Conservation (phyloP, 2,888 invertebrate species). For the Nasonovia ribisnigri region DNA sequence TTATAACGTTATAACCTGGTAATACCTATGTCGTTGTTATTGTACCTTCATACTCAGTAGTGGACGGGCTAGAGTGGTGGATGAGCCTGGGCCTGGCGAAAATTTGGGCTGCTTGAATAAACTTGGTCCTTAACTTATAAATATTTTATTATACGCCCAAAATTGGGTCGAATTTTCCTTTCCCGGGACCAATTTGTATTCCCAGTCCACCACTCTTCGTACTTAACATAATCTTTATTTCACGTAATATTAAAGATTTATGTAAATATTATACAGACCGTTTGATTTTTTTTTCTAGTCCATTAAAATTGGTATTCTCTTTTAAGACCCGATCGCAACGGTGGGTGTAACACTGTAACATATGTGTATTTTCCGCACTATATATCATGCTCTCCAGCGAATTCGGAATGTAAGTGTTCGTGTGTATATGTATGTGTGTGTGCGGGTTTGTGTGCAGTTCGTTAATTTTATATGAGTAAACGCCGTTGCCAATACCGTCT, state of each 20-base stretch:
- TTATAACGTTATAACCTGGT: background rate
- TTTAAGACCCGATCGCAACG: background rate
- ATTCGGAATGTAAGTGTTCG: background rate
- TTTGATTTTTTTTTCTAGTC: background rate
- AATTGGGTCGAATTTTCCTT: too few species aligned
- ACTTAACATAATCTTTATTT: background rate
- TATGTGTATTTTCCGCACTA: background rate
- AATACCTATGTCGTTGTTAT: background rate
- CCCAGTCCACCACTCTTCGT: too few species aligned
- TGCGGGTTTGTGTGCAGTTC: background rate
- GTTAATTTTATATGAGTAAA: slow-evolving; percentile 30
- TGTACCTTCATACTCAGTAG: too few species aligned
- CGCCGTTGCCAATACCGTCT: slow-evolving; percentile 59
- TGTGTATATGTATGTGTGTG: background rate
- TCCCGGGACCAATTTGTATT: too few species aligned
- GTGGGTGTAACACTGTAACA: background rate
- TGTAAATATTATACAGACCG: background rate
- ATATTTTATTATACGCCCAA: too few species aligned
- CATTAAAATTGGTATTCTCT: background rate
- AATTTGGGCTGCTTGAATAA: too few species aligned
- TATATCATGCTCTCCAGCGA: background rate
- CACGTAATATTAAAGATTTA: background rate
- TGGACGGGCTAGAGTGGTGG: too few species aligned
- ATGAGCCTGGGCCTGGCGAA: too few species aligned
- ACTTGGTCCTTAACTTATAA: too few species aligned